Evolutionary conservation across 2,113 vertebrate species (phyloP).

Genomic region (Barnardius zonarius): DNA sequence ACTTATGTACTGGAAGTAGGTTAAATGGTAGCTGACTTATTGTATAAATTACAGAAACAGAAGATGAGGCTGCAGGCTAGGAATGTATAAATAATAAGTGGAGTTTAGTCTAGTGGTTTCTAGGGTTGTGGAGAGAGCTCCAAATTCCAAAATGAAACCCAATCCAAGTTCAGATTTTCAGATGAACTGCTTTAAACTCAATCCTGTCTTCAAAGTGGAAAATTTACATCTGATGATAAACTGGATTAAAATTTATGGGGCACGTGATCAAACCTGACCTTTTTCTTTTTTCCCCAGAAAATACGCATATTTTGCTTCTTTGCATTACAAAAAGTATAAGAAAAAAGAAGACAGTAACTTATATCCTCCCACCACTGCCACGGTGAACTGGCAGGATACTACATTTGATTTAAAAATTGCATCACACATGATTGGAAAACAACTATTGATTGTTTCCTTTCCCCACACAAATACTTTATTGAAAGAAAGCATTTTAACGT

Average conservation of each 20-base stretch:
- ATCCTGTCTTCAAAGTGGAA: background rate
- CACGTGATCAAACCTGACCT: background rate
- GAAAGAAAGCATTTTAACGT: slow-evolving; percentile 53
- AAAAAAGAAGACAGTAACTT: slow-evolving; percentile 1
- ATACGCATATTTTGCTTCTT: background rate
- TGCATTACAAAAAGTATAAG: background rate
- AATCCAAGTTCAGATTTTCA: background rate
- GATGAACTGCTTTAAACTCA: background rate
- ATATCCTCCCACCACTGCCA: background rate
- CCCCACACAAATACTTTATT: background rate
- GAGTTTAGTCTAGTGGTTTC: background rate
- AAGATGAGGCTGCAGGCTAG: background rate
- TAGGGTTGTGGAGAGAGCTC: background rate
- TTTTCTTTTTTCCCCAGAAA: background rate
- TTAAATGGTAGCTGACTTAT: background rate
- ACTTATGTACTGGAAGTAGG: background rate
- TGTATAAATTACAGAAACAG: background rate
- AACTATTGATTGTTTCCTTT: background rate
- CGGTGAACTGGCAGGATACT: background rate
- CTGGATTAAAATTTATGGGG: background rate
- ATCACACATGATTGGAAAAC: slow-evolving; percentile 38
- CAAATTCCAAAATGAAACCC: background rate
- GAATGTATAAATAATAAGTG: background rate
- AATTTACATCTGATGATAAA: background rate
- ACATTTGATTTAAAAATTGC: background rate